Conservation (phyloP, 2,797 vertebrate genomes). For the Linurgus olivaceus region DNA sequence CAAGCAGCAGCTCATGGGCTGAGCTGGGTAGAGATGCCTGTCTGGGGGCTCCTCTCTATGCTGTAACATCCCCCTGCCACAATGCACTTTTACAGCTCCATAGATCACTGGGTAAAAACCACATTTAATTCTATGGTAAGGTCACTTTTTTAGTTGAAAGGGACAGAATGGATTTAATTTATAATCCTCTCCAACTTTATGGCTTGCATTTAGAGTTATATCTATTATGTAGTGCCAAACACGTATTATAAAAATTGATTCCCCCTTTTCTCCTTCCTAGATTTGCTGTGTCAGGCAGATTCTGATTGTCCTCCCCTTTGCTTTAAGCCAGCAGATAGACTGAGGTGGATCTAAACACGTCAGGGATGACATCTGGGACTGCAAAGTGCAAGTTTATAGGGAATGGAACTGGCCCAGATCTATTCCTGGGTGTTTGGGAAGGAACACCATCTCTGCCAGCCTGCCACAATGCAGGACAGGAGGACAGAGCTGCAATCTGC, state of each 20-base stretch:
- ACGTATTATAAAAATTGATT: conserved; percentile 62
- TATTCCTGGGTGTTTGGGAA: background rate
- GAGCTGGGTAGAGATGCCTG: background rate
- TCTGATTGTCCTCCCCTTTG: background rate
- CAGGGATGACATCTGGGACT: background rate
- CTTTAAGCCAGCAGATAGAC: conserved; percentile 25
- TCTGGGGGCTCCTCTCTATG: background rate
- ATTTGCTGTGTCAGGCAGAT: conserved; percentile 52
- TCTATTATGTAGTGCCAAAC: conserved; percentile 57
- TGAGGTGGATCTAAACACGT: background rate
- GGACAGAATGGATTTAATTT: conserved; percentile 65
- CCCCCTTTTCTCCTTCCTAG: conserved; percentile 8
- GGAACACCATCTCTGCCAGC: background rate
- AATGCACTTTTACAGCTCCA: conserved; percentile 21
- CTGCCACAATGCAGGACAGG: background rate
- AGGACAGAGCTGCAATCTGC: background rate
- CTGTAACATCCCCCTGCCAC: background rate
- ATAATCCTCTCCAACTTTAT: conserved; percentile 65
- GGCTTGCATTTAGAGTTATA: conserved; percentile 53
- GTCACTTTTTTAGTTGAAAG: conserved; percentile 69
- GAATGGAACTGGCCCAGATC: background rate
- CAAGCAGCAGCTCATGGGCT: background rate
- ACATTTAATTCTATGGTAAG: conserved; percentile 53
- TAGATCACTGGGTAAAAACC: conserved; percentile 38
- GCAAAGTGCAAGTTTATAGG: background rate